Evolutionary conservation across 2,797 vertebrate species (phyloP).

Genomic region (Psittacula echo): DNA sequence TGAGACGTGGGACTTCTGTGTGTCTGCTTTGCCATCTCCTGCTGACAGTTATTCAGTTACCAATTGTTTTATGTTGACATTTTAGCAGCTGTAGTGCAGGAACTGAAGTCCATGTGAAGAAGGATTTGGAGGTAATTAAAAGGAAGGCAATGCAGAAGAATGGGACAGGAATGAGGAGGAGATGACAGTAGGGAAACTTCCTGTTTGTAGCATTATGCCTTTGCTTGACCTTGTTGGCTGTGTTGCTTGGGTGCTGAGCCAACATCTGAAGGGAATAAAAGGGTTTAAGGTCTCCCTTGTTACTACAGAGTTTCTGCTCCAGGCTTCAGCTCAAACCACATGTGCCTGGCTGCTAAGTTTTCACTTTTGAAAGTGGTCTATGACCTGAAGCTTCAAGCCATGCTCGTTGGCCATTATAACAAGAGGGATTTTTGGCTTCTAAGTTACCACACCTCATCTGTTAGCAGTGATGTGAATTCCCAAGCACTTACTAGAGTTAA

Average conservation of each 20-base stretch:
- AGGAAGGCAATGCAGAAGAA: not conserved
- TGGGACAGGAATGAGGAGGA: not conserved
- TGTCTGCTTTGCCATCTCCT: not conserved
- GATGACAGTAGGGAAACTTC: not conserved
- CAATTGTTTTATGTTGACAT: not conserved
- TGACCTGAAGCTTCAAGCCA: not conserved
- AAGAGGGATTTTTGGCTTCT: not conserved
- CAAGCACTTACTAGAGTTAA: not conserved
- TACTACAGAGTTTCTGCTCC: not conserved
- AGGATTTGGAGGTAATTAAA: not conserved
- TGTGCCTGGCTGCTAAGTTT: not conserved
- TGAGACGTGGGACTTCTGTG: not conserved
- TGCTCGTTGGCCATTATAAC: accelerated
- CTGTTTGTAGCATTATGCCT: not conserved
- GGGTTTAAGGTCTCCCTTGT: not conserved
- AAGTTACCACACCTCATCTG: not conserved
- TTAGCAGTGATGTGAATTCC: not conserved
- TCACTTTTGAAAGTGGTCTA: not conserved
- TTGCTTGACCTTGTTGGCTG: not conserved
- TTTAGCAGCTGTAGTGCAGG: not conserved
- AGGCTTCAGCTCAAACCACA: not conserved
- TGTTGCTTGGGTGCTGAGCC: not conserved
- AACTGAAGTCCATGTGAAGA: not conserved
- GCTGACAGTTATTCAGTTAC: not conserved
- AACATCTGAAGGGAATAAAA: not conserved